Conservation (phyloP, 2,797 vertebrate genomes). For the Muscicapa comitata region DNA sequence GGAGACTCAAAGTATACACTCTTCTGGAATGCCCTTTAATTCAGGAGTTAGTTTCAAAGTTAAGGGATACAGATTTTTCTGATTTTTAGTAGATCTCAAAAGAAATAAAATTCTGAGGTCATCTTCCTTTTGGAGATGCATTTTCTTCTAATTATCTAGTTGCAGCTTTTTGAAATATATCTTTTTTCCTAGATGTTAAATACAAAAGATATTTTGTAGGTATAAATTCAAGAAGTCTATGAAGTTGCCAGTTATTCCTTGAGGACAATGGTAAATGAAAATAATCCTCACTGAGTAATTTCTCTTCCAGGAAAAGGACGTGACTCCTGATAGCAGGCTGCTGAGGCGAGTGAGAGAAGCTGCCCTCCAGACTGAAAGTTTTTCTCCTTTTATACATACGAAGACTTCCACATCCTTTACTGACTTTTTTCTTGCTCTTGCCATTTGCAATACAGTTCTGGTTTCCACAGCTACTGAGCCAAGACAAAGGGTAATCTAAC, state of each 20-base stretch:
- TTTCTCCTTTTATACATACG: conserved; percentile 20
- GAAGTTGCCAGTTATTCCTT: background rate
- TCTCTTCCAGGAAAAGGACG: conserved; percentile 88
- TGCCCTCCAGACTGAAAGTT: conserved; percentile 68
- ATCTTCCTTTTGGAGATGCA: background rate
- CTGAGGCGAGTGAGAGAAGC: conserved; percentile 79
- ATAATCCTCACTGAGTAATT: background rate
- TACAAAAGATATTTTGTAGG: background rate
- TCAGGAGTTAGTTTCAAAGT: background rate
- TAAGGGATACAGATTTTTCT: background rate
- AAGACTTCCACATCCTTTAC: conserved; percentile 74
- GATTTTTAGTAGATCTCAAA: background rate
- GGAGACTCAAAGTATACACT: background rate
- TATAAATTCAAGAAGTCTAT: background rate
- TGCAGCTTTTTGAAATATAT: background rate
- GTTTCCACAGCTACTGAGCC: conserved; percentile 89
- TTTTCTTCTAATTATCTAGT: background rate
- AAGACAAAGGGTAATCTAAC: conserved; percentile 84
- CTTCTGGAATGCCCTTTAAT: background rate
- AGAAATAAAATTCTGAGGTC: background rate
- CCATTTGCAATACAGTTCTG: conserved; percentile 96
- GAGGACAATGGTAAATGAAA: background rate
- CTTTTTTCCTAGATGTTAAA: background rate
- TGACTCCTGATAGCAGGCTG: conserved; percentile 87
- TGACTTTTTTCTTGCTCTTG: conserved; percentile 93